These are phyloP conservation scores for Oligia latruncula DNA, from an alignment of 2,888 invertebrate species.

Conservation along the genomic window DNA sequence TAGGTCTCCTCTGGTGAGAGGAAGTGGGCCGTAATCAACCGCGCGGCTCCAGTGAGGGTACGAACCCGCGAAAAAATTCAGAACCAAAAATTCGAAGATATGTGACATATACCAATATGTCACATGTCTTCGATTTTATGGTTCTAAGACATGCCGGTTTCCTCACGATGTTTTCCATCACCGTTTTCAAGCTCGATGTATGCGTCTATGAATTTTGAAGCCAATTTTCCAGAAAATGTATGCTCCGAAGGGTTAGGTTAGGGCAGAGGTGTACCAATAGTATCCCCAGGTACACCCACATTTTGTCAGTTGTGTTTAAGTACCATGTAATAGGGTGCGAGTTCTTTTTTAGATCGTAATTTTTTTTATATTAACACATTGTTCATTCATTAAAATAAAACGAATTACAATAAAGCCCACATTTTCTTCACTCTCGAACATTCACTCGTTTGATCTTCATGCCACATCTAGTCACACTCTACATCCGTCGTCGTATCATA, in stretches of 20 bases:
- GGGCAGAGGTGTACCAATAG: not conserved
- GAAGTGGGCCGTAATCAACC: too few relatives aligned
- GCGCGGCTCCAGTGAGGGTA: not conserved
- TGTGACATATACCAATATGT: not conserved
- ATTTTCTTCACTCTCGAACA: slow-evolving; percentile 27
- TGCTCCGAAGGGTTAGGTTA: not conserved
- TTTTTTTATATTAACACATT: not conserved
- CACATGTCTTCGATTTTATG: not conserved
- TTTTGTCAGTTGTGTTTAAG: not conserved
- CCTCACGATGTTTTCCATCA: not conserved
- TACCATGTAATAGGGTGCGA: too few relatives aligned
- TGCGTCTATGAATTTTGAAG: not conserved
- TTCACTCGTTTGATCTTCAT: slow-evolving; percentile 47
- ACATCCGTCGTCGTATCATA: slow-evolving; percentile 67
- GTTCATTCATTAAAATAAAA: not conserved
- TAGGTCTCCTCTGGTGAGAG: not conserved
- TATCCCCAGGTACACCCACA: not conserved
- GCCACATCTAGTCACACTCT: slow-evolving; percentile 75
- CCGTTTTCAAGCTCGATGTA: not conserved
- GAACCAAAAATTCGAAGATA: too few relatives aligned
- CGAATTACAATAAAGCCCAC: slow-evolving; percentile 24
- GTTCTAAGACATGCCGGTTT: not conserved
- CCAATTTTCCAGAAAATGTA: not conserved
- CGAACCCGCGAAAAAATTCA: too few relatives aligned
- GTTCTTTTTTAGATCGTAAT: too few relatives aligned